Evolutionary conservation across 53 echinoderm and acorn worm species (phyloP), one percentile per base, ranked within the genome.

Genomic region (Patiria pectinifera): DNA sequence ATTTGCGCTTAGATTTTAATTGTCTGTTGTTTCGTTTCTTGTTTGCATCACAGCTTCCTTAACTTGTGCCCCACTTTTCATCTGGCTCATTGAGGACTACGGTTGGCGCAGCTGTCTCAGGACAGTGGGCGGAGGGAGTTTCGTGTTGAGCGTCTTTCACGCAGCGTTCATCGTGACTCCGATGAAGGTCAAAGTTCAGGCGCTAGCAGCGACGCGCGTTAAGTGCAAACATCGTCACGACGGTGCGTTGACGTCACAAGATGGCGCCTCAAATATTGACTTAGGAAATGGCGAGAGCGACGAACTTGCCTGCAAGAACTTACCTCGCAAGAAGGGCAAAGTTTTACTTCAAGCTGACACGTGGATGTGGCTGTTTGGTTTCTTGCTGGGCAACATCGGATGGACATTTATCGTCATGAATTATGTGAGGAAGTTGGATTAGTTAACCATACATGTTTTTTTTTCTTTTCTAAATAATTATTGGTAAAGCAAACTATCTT

Each of bases 51-150:
- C 86, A 97, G 97, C 95, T 22, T 94, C 95, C 91, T 82, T 97
- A 60, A 87, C 82, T 21, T 93, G 92, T 92, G 93, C 92, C 25
- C 94, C 93, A 21, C 49, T 97, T 62, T 88, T 95, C 62, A 87
- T 93, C 47, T 66, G 83, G 76, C 91, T 97, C 66, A 92, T 97
- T 44, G 83, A 93, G n/a, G 48, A 11, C 44, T 81, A 85, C 66
- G 97, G 97, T 21, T 95, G 95, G 95, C 83, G 97, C 2, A 95
- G 93, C 86, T 91, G 93, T 93, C 89, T 97, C 8, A 82, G 94
- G 1, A 83, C 94, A 13, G 89, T 94, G 89, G 93, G 93, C 46
- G 90, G 93, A 15, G 22, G 92, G 21, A 93, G 95, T 58, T 89
- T 97, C 59, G 74, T 93, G 4, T 12, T 84, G 14, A 2, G 25